Conservation (phyloP, 2,888 invertebrate genomes). For the Cephus pygmeus region DNA sequence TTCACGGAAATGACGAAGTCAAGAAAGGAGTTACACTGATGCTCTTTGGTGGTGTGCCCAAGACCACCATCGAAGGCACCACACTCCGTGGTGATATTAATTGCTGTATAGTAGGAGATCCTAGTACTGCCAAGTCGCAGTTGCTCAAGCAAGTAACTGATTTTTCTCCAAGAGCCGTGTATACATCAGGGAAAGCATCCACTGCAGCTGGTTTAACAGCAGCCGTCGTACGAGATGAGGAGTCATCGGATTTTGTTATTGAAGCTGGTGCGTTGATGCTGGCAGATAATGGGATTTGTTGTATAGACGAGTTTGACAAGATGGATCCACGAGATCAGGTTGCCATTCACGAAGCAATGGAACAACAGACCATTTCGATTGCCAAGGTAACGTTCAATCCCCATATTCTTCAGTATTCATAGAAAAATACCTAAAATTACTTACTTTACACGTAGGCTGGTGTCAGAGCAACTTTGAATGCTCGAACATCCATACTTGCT, state of each 20-base stretch:
- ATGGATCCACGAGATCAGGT: conserved; percentile 98
- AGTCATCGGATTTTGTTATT: conserved; percentile 98
- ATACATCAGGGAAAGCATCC: conserved; percentile 98
- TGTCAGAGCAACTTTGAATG: conserved; percentile 96
- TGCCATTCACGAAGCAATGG: conserved; percentile 99
- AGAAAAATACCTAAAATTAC: background rate
- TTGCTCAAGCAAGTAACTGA: conserved; percentile 94
- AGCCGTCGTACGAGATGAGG: conserved; percentile 97
- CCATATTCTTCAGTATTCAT: too few relatives aligned
- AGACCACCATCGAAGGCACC: conserved; percentile 91
- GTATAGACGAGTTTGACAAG: conserved; percentile 99
- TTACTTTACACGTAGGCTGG: conserved; percentile 76
- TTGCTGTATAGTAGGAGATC: conserved; percentile 98
- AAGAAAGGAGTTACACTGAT: conserved; percentile 92
- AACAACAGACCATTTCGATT: conserved; percentile 98
- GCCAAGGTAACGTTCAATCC: conserved; percentile 78
- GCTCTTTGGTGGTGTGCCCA: conserved; percentile 97
- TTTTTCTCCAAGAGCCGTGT: conserved; percentile 95
- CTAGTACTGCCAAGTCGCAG: conserved; percentile 98
- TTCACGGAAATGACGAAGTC: conserved; percentile 97
- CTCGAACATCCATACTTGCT: conserved; percentile 96
- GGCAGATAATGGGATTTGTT: conserved; percentile 98
- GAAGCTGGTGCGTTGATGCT: conserved; percentile 99
- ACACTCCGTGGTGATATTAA: conserved; percentile 96
- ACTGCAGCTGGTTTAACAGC: conserved; percentile 98